phyloP scores from a whole-genome alignment of 1,140 invertebrate species.

The Neodiprion lecontei region DNA sequence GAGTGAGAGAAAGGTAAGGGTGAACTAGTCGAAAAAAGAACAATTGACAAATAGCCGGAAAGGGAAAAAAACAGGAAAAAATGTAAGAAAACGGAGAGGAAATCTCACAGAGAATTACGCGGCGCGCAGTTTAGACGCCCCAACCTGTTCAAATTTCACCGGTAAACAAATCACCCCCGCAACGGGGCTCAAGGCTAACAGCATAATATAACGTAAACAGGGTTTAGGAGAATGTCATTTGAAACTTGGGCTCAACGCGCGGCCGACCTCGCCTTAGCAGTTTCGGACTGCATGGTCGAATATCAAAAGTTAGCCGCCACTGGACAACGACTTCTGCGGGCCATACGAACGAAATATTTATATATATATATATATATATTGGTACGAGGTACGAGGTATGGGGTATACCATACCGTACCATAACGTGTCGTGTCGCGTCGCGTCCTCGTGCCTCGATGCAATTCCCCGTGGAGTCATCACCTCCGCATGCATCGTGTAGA shows the following conservation, averaged over 20 bases:
- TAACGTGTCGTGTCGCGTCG: too few species aligned
- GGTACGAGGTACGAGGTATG: too few species aligned
- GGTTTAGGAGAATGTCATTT: slow-evolving; percentile 37
- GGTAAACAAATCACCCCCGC: not conserved
- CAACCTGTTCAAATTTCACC: not conserved
- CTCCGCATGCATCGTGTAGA: not conserved
- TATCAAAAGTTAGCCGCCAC: slow-evolving; percentile 43
- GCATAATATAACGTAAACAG: slow-evolving; percentile 36
- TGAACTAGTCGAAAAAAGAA: slow-evolving; percentile 9
- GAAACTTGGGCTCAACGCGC: slow-evolving; percentile 34
- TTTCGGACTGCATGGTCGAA: slow-evolving; percentile 28
- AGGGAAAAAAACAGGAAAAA: not conserved
- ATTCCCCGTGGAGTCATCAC: not conserved
- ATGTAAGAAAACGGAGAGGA: not conserved
- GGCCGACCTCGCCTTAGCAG: slow-evolving; percentile 33
- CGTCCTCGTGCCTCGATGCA: not conserved
- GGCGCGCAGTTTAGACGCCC: not conserved
- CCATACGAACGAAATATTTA: not conserved
- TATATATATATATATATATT: not conserved
- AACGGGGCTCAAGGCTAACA: slow-evolving; percentile 24
- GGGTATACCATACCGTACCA: too few species aligned
- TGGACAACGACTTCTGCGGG: not conserved
- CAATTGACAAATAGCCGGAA: not conserved
- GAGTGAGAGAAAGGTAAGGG: not conserved
- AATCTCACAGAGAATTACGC: not conserved